Percentiles rank a stretch among this genome's conserved stretches.
phyloP scores from a whole-genome alignment of 2,888 invertebrate genomes.

The Rhabditoides inermis region DNA sequence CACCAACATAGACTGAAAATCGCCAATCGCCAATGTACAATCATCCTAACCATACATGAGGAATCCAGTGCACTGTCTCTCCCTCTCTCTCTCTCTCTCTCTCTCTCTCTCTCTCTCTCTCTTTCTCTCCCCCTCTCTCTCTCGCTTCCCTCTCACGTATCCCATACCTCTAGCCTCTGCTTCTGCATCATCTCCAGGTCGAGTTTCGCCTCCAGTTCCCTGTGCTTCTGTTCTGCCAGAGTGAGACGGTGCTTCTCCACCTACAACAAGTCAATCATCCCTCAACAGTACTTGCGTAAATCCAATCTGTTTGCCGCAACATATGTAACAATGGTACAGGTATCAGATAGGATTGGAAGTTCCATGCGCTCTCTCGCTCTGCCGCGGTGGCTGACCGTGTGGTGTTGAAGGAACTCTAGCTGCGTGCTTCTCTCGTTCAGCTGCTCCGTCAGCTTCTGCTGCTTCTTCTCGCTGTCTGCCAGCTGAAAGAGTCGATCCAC shows the following conservation, averaged over 20 bases:
- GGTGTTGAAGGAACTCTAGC: slow-evolving; percentile 55
- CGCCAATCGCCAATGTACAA: neutral
- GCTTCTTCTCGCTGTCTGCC: slow-evolving; percentile 24
- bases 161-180: slow-evolving; percentile 66
- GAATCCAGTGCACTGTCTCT: neutral
- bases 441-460: slow-evolving; percentile 17
- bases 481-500: slow-evolving; percentile 12
- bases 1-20: neutral
- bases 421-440: slow-evolving; percentile 24
- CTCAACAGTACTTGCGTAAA: too few relatives aligned
- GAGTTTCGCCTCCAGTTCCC: slow-evolving; percentile 15
- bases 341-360: too few relatives aligned
- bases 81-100: neutral
- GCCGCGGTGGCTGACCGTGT: slow-evolving; percentile 57
- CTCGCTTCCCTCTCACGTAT: slow-evolving; percentile 20
- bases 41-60: neutral
- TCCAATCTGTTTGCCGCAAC: too few relatives aligned
- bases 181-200: slow-evolving; percentile 67
- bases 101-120: slow-evolving; percentile 14
- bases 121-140: slow-evolving; percentile 12
- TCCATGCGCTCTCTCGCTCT: too few relatives aligned
- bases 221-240: slow-evolving; percentile 51
- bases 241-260: slow-evolving; percentile 60
- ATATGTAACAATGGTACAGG: too few relatives aligned
- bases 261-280: too few relatives aligned